A percentile compares a stretch with the other conserved stretches of the same genome.
Evolutionary conservation across 1,140 invertebrate species (phyloP).

Genomic region (Aphis craccivora): DNA sequence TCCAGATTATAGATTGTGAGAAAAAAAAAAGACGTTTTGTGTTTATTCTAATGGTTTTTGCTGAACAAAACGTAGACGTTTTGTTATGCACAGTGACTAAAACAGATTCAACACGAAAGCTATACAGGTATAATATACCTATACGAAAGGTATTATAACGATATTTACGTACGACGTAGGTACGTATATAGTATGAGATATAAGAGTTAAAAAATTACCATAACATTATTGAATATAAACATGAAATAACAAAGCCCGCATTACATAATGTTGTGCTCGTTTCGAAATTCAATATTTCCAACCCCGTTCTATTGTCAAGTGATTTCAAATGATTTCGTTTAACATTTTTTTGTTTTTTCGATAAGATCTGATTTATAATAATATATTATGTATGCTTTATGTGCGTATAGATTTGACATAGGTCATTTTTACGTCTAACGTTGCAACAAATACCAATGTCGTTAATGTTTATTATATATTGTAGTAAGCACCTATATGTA

Average conservation of each 20-base stretch:
- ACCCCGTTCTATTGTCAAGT: background rate
- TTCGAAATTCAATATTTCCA: background rate
- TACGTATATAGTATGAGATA: background rate
- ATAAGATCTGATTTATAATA: background rate
- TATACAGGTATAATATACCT: background rate
- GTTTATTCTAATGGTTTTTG: conserved; percentile 10
- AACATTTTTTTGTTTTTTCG: background rate
- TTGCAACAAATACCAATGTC: background rate
- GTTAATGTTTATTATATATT: background rate
- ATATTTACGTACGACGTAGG: background rate
- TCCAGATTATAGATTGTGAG: conserved; percentile 16
- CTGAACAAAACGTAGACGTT: background rate
- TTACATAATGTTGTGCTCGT: background rate
- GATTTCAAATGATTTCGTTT: background rate
- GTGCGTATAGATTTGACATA: background rate
- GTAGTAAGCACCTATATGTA: background rate
- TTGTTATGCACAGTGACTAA: background rate
- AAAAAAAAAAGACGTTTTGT: conserved; percentile 33
- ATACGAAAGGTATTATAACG: background rate
- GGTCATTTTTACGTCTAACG: background rate
- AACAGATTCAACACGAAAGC: background rate
- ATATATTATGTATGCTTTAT: background rate
- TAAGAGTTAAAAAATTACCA: background rate
- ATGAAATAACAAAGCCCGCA: background rate
- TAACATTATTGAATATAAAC: conserved; percentile 4